phyloP scores from a whole-genome alignment of 1,140 invertebrate species.

The Ptiloglossa arizonensis region DNA sequence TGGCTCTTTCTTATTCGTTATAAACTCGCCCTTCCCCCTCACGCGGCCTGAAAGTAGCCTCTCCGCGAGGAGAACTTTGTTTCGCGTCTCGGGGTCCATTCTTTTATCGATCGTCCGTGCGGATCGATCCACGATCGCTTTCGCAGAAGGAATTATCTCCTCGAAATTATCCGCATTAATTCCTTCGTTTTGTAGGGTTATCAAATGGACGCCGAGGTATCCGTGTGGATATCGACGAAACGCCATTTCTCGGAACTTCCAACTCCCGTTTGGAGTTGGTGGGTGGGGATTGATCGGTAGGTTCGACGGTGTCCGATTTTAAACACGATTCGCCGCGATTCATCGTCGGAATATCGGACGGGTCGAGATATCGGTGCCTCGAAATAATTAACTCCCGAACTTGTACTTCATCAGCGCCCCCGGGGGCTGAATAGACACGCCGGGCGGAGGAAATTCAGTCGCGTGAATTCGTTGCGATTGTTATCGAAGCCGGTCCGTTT shows the following conservation, averaged over 20 bases:
- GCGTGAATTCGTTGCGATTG: constrained; percentile 20
- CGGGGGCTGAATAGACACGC: constrained; percentile 27
- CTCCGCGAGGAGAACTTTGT: background rate
- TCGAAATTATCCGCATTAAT: background rate
- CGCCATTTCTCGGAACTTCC: background rate
- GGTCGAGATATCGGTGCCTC: constrained; percentile 1
- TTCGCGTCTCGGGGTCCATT: background rate
- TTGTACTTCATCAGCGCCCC: constrained; percentile 20
- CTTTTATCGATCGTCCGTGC: constrained; percentile 14
- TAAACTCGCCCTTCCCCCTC: too few relatives aligned
- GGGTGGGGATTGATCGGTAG: too few relatives aligned
- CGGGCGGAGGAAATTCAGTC: constrained; percentile 9
- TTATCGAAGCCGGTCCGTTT: background rate
- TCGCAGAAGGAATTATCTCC: background rate
- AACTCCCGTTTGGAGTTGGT: too few relatives aligned
- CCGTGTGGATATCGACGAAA: background rate
- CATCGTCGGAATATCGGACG: background rate
- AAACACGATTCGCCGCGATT: constrained; percentile 20
- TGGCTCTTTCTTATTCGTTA: background rate
- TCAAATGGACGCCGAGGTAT: background rate
- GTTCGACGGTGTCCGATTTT: background rate
- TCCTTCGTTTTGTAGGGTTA: background rate
- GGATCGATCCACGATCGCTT: background rate
- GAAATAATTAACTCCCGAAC: constrained; percentile 21
- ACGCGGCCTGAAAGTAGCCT: background rate